phyloP scores from a whole-genome alignment of 2,888 invertebrate genomes.

The Euspilapteryx auroguttella region DNA sequence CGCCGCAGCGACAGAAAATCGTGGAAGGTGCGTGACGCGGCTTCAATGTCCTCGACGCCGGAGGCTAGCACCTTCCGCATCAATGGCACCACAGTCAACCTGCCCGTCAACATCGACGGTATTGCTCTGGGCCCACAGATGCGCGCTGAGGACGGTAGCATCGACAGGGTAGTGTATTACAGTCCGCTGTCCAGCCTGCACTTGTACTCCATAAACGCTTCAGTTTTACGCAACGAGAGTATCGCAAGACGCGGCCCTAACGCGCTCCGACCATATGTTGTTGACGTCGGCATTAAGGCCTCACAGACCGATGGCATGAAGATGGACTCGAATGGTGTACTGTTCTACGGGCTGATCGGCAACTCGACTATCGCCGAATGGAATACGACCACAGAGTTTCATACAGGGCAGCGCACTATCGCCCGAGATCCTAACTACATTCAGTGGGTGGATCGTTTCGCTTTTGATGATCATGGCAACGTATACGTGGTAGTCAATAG shows the following conservation, averaged over 20 bases:
- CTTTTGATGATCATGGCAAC: slow-evolving; percentile 67
- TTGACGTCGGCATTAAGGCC: slow-evolving; percentile 62
- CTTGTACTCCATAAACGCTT: slow-evolving; percentile 67
- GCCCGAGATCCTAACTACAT: slow-evolving; percentile 67
- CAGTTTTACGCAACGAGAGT: slow-evolving; percentile 59
- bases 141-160: slow-evolving; percentile 21
- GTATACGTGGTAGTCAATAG: slow-evolving; percentile 70
- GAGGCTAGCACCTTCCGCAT: slow-evolving; percentile 64
- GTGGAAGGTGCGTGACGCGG: slow-evolving; percentile 70
- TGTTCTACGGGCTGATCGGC: slow-evolving; percentile 71
- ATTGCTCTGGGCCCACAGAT: slow-evolving; percentile 70
- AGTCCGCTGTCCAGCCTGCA: slow-evolving; percentile 70
- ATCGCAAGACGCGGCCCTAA: slow-evolving; percentile 24
- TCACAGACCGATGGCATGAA: slow-evolving; percentile 77
- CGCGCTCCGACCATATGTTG: slow-evolving; percentile 46
- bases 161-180: slow-evolving; percentile 65
- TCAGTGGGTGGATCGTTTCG: slow-evolving; percentile 75
- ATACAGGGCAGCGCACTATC: slow-evolving; percentile 64
- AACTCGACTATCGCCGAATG: slow-evolving; percentile 72
- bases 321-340: slow-evolving; percentile 69
- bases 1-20: slow-evolving; percentile 64
- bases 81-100: slow-evolving; percentile 57
- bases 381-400: slow-evolving; percentile 64
- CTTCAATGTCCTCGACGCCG: slow-evolving; percentile 64
- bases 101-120: slow-evolving; percentile 68